Conservation (phyloP, 37 sponge, comb jelly and placozoan species). For the Spongilla lacustris region DNA sequence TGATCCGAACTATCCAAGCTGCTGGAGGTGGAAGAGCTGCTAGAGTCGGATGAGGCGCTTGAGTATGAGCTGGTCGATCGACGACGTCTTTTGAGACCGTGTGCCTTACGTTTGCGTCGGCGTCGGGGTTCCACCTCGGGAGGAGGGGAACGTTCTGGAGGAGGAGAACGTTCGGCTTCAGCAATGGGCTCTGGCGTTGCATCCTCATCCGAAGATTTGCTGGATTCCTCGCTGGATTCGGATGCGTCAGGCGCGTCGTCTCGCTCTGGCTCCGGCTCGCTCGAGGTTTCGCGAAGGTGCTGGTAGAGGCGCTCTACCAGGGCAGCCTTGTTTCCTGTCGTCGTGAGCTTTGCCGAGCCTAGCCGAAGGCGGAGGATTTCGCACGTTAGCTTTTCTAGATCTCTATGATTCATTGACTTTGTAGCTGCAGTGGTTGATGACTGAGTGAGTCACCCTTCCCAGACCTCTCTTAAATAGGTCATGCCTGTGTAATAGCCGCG, state of each 20-base stretch:
- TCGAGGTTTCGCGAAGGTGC: not conserved
- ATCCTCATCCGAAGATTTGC: conserved; percentile 1
- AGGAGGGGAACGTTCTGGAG: not conserved
- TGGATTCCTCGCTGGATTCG: not conserved
- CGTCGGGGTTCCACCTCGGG: not conserved
- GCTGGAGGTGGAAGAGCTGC: not conserved
- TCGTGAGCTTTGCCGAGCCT: not conserved
- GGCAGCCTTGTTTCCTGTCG: not conserved
- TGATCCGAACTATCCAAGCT: not conserved
- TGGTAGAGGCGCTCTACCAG: conserved; percentile 1
- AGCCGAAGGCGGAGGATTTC: not conserved
- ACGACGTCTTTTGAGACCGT: not conserved
- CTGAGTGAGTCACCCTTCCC: conserved; percentile 1
- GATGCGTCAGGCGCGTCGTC: not conserved
- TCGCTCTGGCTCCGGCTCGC: not conserved
- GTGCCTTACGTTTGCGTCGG: not conserved
- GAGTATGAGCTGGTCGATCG: not conserved
- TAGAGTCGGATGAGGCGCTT: not conserved
- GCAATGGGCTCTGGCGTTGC: not conserved
- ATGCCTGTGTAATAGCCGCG: no score
- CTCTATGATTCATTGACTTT: not conserved
- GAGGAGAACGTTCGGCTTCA: not conserved
- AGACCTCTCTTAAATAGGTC: not conserved
- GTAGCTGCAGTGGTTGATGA: not conserved
- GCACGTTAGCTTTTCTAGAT: conserved; percentile 1